Conservation (phyloP, 1,140 invertebrate genomes). For the Orchesella cincta region DNA sequence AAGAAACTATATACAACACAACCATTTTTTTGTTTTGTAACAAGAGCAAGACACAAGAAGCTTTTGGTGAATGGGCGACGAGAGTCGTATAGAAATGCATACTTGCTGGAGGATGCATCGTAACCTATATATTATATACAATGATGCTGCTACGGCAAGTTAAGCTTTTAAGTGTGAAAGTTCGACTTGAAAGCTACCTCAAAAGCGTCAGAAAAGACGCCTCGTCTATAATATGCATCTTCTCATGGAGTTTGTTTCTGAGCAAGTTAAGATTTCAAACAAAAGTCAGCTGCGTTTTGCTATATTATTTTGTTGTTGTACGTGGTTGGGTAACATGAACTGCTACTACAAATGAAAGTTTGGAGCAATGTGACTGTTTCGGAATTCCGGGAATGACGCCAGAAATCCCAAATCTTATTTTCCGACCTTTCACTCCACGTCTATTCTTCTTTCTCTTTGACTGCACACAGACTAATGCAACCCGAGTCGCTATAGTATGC, state of each 20-base stretch:
- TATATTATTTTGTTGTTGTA: not conserved
- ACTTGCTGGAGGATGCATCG: not conserved
- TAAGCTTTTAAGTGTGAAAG: not conserved
- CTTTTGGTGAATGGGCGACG: not conserved
- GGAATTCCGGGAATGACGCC: slow-evolving; percentile 13
- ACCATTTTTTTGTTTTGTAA: not conserved
- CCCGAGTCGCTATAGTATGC: too few species aligned
- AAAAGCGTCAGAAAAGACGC: not conserved
- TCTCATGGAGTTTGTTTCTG: not conserved
- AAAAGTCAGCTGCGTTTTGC: not conserved
- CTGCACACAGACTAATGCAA: not conserved
- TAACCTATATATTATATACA: not conserved
- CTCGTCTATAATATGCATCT: too few species aligned
- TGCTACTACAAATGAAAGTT: not conserved
- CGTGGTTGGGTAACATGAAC: not conserved
- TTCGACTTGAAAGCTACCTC: slow-evolving; percentile 5
- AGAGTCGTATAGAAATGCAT: not conserved
- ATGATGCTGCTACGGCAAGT: not conserved
- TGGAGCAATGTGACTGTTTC: not conserved
- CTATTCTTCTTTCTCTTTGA: not conserved
- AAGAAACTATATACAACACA: not conserved
- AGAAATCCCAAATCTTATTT: slow-evolving; percentile 19
- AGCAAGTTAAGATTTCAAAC: not conserved
- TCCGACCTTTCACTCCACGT: not conserved
- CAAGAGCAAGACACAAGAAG: not conserved